Evolutionary conservation across 1,140 invertebrate species (phyloP), one percentile per base, ranked within the genome.

Genomic region (Medauroidea extradentata): DNA sequence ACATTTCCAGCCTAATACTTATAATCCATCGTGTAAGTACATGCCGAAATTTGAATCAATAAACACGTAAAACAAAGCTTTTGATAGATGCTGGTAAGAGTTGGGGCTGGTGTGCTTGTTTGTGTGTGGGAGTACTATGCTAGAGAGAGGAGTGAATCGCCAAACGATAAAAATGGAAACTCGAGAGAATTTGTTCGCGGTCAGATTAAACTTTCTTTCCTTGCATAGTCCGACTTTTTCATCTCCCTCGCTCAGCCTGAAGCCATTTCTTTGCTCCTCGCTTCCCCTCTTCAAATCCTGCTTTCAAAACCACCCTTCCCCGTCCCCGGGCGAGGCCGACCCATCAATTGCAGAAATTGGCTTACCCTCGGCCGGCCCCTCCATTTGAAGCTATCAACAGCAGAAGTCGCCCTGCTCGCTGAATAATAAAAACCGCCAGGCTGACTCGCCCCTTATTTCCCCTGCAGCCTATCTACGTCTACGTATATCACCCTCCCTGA

Each of bases 141-240:
- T n/a, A n/a, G n/a, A n/a, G n/a, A n/a, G n/a, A n/a, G n/a, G n/a
- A n/a, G n/a, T n/a, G n/a, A n/a, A n/a, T n/a, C n/a, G n/a, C n/a
- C n/a, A n/a, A n/a, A n/a, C n/a, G n/a, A 66, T 61, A 67, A 64
- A 66, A 46, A 62, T 39, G 23, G 27, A 44, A 38, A 49, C 25
- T 49, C 59, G 16, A 58, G 51, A 24, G 62, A 29, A 38, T 55
- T 55, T 62, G 63, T 65, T 68, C 63, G 64, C 63, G 65, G 69
- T 68, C 65, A 69, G 69, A 65, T 67, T 57, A 19, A 62, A 57
- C 68, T 58, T 70, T 67, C 65, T 63, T 71, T 65, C 65, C 66
- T 66, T 67, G 64, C 70, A 69, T 65, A 63, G 63, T 7, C 29
- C 29, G 29, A 34, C 29, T 34, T 34, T 34, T 34, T 11, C 29